A percentile compares a stretch with the other conserved stretches of the same genome.
These are phyloP conservation scores for Potamarius usumacintae DNA, from an alignment of 2,113 vertebrate species.

Conservation along the genomic window DNA sequence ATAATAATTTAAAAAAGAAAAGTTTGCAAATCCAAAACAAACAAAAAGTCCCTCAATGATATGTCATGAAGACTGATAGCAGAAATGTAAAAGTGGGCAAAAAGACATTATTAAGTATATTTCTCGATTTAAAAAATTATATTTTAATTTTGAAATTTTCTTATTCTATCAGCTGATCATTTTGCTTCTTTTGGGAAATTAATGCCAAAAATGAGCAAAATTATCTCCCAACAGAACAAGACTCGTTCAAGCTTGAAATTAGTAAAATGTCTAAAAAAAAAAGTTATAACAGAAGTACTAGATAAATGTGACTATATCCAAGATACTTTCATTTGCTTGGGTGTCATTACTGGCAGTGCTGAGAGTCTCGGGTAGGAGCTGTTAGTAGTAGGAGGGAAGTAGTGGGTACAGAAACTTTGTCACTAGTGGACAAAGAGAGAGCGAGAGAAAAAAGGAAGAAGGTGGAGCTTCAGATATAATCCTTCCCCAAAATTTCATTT, in stretches of 20 bases:
- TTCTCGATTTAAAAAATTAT: neutral
- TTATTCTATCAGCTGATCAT: neutral
- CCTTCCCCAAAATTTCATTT: neutral
- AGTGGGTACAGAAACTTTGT: neutral
- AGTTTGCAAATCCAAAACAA: neutral
- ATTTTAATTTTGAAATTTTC: neutral
- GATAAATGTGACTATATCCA: neutral
- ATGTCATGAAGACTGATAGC: neutral
- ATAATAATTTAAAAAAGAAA: conserved; percentile 1
- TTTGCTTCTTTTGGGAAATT: neutral
- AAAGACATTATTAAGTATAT: neutral
- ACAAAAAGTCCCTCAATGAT: neutral
- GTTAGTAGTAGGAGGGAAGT: neutral
- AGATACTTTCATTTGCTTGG: neutral
- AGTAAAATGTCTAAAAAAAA: neutral
- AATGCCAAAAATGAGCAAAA: neutral
- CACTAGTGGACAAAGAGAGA: neutral
- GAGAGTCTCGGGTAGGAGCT: neutral
- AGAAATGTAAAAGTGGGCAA: neutral
- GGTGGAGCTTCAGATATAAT: neutral
- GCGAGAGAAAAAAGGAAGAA: neutral
- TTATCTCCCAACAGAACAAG: neutral
- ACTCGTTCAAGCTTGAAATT: neutral
- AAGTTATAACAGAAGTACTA: neutral
- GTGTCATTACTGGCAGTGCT: neutral